Conservation (phyloP, 2,113 vertebrate species). For the Pelecanus crispus region DNA sequence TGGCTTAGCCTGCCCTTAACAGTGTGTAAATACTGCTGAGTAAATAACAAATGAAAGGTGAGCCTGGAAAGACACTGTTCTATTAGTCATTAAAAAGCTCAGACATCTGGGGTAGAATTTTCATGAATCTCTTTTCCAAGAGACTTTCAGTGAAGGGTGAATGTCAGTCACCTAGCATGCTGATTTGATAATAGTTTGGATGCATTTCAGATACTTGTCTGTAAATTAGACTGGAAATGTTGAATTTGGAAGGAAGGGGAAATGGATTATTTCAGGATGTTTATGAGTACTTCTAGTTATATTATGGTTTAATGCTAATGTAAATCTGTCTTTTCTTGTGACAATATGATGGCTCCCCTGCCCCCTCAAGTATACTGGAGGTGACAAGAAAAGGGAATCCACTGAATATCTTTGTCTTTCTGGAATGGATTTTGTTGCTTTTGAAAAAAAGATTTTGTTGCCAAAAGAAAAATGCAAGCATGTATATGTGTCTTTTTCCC, state of each 20-base stretch:
- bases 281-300: neutral
- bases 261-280: neutral
- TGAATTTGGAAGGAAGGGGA: neutral
- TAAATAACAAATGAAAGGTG: constrained; percentile 57
- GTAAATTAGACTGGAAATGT: constrained; percentile 17
- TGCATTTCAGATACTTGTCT: constrained; percentile 10
- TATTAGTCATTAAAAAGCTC: constrained; percentile 23
- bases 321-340: neutral
- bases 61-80: constrained; percentile 1
- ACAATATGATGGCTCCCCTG: neutral
- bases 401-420: neutral
- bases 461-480: neutral
- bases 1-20: constrained; percentile 11
- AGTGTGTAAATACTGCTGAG: constrained; percentile 33
- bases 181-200: constrained; percentile 30
- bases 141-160: constrained; percentile 23
- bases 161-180: neutral
- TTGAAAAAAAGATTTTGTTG: neutral
- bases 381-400: neutral
- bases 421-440: neutral
- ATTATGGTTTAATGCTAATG: neutral
- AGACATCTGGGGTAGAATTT: neutral
- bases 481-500: neutral
- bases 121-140: neutral
- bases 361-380: neutral